These are phyloP conservation scores for Rosalia funebris DNA, from an alignment of 2,888 invertebrate species.

Conservation along the genomic window DNA sequence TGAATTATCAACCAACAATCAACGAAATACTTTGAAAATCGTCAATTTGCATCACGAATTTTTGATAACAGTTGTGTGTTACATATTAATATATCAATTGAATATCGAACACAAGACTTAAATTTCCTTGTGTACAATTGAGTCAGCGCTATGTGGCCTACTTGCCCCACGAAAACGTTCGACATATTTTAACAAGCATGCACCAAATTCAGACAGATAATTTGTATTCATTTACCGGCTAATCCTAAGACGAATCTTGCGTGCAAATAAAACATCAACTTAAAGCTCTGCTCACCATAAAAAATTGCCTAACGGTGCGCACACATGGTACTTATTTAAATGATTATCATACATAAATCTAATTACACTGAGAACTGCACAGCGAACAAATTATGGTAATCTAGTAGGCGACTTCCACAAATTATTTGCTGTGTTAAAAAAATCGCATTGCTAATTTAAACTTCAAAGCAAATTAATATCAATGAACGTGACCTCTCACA, in stretches of 20 bases:
- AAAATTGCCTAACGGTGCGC: constrained; percentile 8
- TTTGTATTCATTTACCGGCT: constrained; percentile 5
- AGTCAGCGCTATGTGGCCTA: too few species aligned
- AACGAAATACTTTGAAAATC: too few species aligned
- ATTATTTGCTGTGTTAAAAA: constrained; percentile 5
- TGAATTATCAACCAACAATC: too few species aligned
- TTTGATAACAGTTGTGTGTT: too few species aligned
- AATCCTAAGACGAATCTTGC: constrained; percentile 5
- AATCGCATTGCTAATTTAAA: constrained; percentile 10
- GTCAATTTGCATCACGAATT: too few species aligned
- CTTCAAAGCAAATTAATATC: constrained; percentile 9
- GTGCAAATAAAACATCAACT: constrained; percentile 7
- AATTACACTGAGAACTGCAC: constrained; percentile 7
- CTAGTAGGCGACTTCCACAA: constrained; percentile 1
- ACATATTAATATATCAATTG: too few species aligned
- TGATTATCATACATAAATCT: constrained; percentile 10
- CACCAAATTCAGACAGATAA: constrained; percentile 5
- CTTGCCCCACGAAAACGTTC: background rate
- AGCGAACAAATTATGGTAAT: constrained; percentile 8
- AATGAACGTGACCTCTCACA: constrained; percentile 1
- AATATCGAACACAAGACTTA: too few species aligned
- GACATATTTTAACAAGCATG: constrained; percentile 5
- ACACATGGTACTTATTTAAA: constrained; percentile 3
- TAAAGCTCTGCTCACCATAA: constrained; percentile 3
- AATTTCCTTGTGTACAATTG: too few species aligned